These are phyloP conservation scores for Carassius carassius DNA, from an alignment of 2,113 vertebrate species.

Conservation along the genomic window DNA sequence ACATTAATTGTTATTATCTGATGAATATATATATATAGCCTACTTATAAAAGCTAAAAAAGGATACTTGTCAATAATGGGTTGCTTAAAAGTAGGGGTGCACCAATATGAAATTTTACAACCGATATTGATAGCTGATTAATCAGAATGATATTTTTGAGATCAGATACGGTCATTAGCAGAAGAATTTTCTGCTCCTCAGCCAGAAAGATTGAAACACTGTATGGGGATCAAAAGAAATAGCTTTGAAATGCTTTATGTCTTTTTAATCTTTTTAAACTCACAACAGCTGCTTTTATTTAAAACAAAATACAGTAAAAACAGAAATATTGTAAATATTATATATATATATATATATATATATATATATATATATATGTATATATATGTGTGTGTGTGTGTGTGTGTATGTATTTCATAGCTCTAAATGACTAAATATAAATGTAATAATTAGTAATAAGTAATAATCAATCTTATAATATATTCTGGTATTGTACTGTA, in stretches of 20 bases:
- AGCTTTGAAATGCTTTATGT: neutral
- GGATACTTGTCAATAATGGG: neutral
- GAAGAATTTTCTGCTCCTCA: conserved; percentile 18
- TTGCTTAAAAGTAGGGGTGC: neutral
- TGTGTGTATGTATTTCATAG: too few species aligned
- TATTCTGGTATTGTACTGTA: too few species aligned
- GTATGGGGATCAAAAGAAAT: neutral
- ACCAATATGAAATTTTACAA: neutral
- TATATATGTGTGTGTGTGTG: too few species aligned
- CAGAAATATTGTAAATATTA: too few species aligned
- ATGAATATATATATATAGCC: neutral
- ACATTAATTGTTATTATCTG: neutral
- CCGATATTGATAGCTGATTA: neutral
- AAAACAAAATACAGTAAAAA: neutral
- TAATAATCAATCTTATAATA: too few species aligned
- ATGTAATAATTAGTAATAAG: too few species aligned
- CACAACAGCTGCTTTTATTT: neutral
- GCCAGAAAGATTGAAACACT: neutral
- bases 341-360: too few species aligned
- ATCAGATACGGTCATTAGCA: conserved; percentile 39
- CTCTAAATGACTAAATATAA: too few species aligned
- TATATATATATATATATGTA: too few species aligned
- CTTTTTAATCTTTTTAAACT: neutral
- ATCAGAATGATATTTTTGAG: conserved; percentile 11
- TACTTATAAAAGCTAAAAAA: neutral